phyloP scores from a whole-genome alignment of 2,797 vertebrate genomes.

The Siniperca obscura region DNA sequence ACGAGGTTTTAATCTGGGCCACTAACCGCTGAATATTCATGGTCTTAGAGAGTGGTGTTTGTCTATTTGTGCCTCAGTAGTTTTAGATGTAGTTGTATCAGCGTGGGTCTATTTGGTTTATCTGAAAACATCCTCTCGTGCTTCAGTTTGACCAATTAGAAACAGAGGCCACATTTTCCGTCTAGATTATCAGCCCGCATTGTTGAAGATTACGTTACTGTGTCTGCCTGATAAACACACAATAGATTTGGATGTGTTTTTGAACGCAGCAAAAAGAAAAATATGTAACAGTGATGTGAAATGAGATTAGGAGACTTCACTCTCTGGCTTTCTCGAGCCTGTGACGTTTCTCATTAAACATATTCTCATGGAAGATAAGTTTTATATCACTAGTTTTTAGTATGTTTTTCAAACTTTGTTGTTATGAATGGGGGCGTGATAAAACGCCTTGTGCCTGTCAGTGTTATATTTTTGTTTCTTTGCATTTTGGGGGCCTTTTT shows the following conservation, averaged over 20 bases:
- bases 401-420: constrained; percentile 2
- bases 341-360: constrained; percentile 14
- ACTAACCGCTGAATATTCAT: neutral
- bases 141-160: constrained; percentile 6
- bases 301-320: neutral
- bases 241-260: constrained; percentile 13
- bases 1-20: constrained; percentile 31
- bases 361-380: constrained; percentile 28
- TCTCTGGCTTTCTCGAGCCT: neutral
- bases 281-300: constrained; percentile 12
- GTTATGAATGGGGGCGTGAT: neutral
- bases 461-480: constrained; percentile 27
- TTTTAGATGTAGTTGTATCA: constrained; percentile 17
- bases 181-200: constrained; percentile 1
- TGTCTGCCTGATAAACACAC: constrained; percentile 12
- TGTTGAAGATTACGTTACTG: constrained; percentile 14
- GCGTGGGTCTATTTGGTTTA: neutral
- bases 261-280: constrained; percentile 32
- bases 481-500: constrained; percentile 38
- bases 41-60: constrained; percentile 1
- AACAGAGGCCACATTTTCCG: neutral
- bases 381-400: constrained; percentile 58
- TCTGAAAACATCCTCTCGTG: neutral
- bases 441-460: neutral
- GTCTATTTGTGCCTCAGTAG: constrained; percentile 2